Evolutionary conservation across 1,140 invertebrate genomes (phyloP), one percentile per base, ranked within the genome.

Genomic region (Drosophila sulfurigaster): DNA sequence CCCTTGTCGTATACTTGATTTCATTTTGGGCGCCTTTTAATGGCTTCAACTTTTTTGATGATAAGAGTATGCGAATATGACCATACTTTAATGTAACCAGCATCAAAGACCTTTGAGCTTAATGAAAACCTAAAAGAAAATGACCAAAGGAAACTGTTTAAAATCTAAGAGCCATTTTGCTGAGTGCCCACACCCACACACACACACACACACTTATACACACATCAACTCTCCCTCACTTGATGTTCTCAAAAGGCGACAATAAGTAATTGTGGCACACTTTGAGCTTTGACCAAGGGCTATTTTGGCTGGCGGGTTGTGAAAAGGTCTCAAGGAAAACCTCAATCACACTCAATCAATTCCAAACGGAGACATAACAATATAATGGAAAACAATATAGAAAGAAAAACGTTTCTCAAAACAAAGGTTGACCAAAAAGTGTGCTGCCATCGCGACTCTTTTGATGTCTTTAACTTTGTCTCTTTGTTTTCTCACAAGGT

Each of bases 261-360:
- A 56, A 64, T 46, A 52, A 35, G 46, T 49, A 64, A 63, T 63
- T 63, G 46, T 51, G n/a, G 30, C 46, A 38, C 32, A 38, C 32
- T 20, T 20, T 49, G 16, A 64, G 35, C 59, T 41, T 43, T 52
- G 60, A 63, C 45, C 60, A 48, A 16, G 30, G 60, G 15, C 16
- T 10, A 71, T 71, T 25, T 25, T 68, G 65, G 75, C 68, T 71
- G 59, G 63, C 38, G 60, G 11, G 8, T 62, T 48, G 74, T 66
- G 71, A 82, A 82, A 83, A 76, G 81, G 81, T 82, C 72, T 63
- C 46, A 73, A 78, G 76, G 81, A 79, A 83, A 88, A 88, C 83
- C 83, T 88, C 83, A 87, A 87, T 87, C 83, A 88, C 79, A 78
- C 79, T 78, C 77, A 87, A 87, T 82, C 83, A 82, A 88, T 87